Conservation (phyloP, 2,888 invertebrate species). For the Lamellibrachia columna region DNA sequence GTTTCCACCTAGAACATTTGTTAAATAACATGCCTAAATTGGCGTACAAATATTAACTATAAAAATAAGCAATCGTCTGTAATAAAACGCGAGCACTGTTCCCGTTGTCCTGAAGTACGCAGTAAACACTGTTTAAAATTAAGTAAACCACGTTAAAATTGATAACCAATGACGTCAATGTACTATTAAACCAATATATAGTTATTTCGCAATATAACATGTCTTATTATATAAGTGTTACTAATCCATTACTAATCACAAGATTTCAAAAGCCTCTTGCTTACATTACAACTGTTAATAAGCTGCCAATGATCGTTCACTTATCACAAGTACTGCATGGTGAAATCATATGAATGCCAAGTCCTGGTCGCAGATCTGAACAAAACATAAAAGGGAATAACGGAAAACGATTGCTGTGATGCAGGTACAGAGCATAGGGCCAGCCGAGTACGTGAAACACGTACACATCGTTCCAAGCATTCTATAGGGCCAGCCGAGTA, state of each 20-base stretch:
- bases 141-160: neutral
- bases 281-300: neutral
- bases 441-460: neutral
- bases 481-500: neutral
- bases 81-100: neutral
- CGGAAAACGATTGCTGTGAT: neutral
- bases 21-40: neutral
- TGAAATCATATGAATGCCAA: neutral
- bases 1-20: neutral
- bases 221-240: neutral
- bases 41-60: neutral
- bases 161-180: neutral
- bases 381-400: neutral
- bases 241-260: neutral
- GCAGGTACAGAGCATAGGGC: neutral
- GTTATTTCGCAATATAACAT: neutral
- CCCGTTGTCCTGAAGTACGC: neutral
- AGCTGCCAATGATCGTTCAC: neutral
- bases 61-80: constrained; percentile 12
- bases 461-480: neutral
- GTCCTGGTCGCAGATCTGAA: neutral
- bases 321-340: neutral
- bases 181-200: neutral
- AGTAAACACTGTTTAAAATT: neutral
- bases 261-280: neutral